phyloP scores from a whole-genome alignment of 2,797 vertebrate species.

The Acrossocheilus wenchowensis region DNA sequence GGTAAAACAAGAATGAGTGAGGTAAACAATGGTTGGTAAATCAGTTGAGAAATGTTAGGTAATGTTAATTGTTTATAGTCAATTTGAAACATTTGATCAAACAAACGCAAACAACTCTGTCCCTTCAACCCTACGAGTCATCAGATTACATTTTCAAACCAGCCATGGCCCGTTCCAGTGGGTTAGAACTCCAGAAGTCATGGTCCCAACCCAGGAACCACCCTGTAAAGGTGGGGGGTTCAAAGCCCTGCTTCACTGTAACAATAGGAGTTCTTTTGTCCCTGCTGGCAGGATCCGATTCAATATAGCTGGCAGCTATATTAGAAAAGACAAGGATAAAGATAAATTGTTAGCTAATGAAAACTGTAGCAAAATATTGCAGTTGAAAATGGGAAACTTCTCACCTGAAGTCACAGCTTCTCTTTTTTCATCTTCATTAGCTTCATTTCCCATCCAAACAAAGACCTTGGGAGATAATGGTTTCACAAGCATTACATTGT shows the following conservation, averaged over 20 bases:
- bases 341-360: neutral
- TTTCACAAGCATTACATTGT: neutral
- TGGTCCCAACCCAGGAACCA: conserved; percentile 72
- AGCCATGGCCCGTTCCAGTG: conserved; percentile 78
- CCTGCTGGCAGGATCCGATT: conserved; percentile 80
- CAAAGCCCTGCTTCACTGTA: conserved; percentile 62
- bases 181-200: conserved; percentile 64
- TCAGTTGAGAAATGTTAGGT: neutral
- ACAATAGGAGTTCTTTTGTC: conserved; percentile 70
- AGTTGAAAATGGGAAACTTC: neutral
- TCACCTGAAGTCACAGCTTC: conserved; percentile 82
- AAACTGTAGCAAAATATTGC: neutral
- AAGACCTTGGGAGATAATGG: conserved; percentile 77
- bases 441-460: conserved; percentile 88
- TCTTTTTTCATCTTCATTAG: conserved; percentile 84
- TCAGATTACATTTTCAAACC: conserved; percentile 73
- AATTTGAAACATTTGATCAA: neutral
- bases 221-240: conserved; percentile 68
- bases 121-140: neutral
- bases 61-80: neutral
- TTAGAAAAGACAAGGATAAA: neutral
- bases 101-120: conserved; percentile 15
- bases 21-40: neutral
- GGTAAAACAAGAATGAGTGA: neutral
- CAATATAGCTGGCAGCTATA: conserved; percentile 81